Base-by-base conservation (phyloP, 2,888 invertebrate species). In the Balanococcus diminutus region DNA sequence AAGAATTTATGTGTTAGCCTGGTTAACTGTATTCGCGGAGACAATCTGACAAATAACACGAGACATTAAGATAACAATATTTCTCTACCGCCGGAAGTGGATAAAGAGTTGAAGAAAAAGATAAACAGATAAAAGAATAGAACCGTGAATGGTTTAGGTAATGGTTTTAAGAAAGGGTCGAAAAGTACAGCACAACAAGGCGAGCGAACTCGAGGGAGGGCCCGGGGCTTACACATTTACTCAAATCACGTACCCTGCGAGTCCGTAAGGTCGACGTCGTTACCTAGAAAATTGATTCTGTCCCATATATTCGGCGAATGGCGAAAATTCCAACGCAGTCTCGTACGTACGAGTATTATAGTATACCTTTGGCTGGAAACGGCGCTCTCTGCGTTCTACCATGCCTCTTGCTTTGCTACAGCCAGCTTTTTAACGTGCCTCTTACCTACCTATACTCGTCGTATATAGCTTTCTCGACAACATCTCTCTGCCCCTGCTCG, bases 201-300 rank as follows among this genome's bases (percentile, higher is more conserved):
- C 22, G 61, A 28, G 28, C 25, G 9, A 28, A n/a, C n/a, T n/a
- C n/a, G n/a, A 6, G 46, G 32, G 79, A 36, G 79, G 79, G 25
- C 16, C 5, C 42, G 28, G 28, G 83, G 32, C 22, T 36, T 67
- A 67, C 83, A 83, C 83, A 83, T 83, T 83, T 83, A 83, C 83
- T 83, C 83, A 83, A 83, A 83, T 83, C 83, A 83, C 83, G 83
- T 83, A 83, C 56, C 36, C 25, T 14, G 42, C 42, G 32, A 83
- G 83, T 83, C 83, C 61, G 83, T 83, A 85, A 85, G 79, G 79
- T 85, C 85, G 85, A 51, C 79, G 85, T 85, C 79, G 85, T 79
- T 79, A 85, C 46, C 79, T 85, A 85, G 85, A 79, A 79, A 83
- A 83, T 83, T 83, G 83, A 83, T 83, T 83, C 83, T 83, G 83